phyloP scores from a whole-genome alignment of 2,113 vertebrate species.

The Mola mola region DNA sequence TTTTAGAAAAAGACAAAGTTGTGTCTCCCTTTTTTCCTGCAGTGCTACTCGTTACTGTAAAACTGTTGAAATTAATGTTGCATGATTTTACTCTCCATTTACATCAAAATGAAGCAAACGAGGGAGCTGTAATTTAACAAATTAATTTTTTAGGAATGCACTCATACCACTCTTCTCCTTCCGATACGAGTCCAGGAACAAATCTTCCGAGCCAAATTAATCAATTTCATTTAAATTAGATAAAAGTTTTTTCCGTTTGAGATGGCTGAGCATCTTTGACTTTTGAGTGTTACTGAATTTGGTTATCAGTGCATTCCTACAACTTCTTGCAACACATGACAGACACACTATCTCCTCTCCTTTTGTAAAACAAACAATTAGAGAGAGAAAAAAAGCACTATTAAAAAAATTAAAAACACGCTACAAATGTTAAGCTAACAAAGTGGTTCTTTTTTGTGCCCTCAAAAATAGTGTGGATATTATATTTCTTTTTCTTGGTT shows the following conservation, averaged over 20 bases:
- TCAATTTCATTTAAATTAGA: not conserved
- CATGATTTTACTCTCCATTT: slow-evolving; percentile 30
- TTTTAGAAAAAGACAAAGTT: not conserved
- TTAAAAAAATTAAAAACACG: slow-evolving; percentile 64
- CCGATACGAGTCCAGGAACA: slow-evolving; percentile 3
- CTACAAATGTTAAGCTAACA: slow-evolving; percentile 84
- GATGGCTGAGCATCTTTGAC: not conserved
- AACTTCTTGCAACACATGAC: slow-evolving; percentile 61
- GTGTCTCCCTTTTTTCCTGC: not conserved
- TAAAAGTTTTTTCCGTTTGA: not conserved
- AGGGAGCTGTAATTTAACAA: slow-evolving; percentile 50
- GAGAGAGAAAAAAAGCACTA: slow-evolving; percentile 51
- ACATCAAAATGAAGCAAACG: slow-evolving; percentile 3
- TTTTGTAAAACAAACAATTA: slow-evolving; percentile 82
- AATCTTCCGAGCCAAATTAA: not conserved
- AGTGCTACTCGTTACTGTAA: not conserved
- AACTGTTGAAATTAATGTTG: not conserved
- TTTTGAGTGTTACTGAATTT: not conserved
- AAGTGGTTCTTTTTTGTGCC: slow-evolving; percentile 86
- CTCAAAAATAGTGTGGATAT: slow-evolving; percentile 76
- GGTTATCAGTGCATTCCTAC: slow-evolving; percentile 44
- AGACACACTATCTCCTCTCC: slow-evolving; percentile 63
- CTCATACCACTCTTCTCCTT: slow-evolving; percentile 6
- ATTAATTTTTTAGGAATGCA: slow-evolving; percentile 21
- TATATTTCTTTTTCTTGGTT: slow-evolving; percentile 71